Conservation (phyloP, 2,113 vertebrate species). For the Sceloporus tristichus region DNA sequence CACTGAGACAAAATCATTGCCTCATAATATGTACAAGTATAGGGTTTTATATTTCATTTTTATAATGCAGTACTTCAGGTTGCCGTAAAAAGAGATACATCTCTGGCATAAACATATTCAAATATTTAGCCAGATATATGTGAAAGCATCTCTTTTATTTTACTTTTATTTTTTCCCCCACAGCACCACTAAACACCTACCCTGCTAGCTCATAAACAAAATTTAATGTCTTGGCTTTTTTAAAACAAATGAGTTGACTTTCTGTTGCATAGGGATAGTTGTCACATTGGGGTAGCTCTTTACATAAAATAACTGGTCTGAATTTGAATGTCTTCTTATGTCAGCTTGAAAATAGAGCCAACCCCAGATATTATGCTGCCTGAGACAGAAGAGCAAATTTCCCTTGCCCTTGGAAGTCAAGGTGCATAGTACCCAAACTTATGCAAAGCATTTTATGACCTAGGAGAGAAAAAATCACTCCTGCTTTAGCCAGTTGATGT, state of each 20-base stretch:
- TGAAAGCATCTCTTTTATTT: not conserved
- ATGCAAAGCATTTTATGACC: not conserved
- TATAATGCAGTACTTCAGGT: conserved; percentile 15
- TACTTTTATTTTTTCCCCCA: not conserved
- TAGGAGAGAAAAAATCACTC: not conserved
- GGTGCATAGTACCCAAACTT: not conserved
- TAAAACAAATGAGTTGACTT: conserved; percentile 25
- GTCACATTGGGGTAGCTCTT: not conserved
- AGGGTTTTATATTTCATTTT: conserved; percentile 26
- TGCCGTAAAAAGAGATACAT: conserved; percentile 37
- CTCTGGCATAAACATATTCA: conserved; percentile 17
- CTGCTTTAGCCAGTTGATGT: no score
- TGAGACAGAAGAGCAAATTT: not conserved
- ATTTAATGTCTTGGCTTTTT: not conserved
- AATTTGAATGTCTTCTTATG: not conserved
- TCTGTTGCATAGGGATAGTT: not conserved
- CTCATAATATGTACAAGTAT: conserved; percentile 11
- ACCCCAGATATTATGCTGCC: not conserved
- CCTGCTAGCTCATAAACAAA: not conserved
- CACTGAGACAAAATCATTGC: conserved; percentile 27
- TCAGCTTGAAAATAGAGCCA: not conserved
- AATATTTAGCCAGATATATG: conserved; percentile 20
- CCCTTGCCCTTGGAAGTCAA: not conserved
- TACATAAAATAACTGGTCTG: not conserved
- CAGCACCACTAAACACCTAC: not conserved